Evolutionary conservation across 2,888 invertebrate species (phyloP).

Genomic region (Erpobdella octoculata): DNA sequence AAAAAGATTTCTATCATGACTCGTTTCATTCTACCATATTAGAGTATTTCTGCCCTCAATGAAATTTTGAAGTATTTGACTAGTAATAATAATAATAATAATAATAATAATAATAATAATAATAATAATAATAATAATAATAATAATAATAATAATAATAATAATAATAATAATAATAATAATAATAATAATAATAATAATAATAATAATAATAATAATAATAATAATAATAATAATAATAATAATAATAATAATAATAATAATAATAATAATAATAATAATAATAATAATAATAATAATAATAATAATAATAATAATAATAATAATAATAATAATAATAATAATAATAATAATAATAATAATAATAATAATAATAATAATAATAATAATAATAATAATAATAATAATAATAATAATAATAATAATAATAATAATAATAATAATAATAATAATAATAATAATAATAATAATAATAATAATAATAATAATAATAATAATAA

Average conservation of each 20-base stretch:
- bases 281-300: not conserved
- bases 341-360: no score
- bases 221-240: not conserved
- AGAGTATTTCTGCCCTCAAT: no score
- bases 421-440: not conserved
- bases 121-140: not conserved
- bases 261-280: not conserved
- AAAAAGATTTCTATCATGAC: no score
- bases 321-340: not conserved
- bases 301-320: not conserved
- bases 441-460: not conserved
- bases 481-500: not conserved
- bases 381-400: not conserved
- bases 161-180: not conserved
- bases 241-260: not conserved
- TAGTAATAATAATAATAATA: not conserved
- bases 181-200: not conserved
- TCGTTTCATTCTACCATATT: no score
- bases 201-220: not conserved
- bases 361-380: not conserved
- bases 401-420: not conserved
- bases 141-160: not conserved
- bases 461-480: not conserved
- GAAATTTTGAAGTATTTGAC: no score
- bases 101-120: no score